These are phyloP conservation scores for Colossoma macropomum DNA, from an alignment of 2,113 vertebrate genomes.

Conservation along the genomic window DNA sequence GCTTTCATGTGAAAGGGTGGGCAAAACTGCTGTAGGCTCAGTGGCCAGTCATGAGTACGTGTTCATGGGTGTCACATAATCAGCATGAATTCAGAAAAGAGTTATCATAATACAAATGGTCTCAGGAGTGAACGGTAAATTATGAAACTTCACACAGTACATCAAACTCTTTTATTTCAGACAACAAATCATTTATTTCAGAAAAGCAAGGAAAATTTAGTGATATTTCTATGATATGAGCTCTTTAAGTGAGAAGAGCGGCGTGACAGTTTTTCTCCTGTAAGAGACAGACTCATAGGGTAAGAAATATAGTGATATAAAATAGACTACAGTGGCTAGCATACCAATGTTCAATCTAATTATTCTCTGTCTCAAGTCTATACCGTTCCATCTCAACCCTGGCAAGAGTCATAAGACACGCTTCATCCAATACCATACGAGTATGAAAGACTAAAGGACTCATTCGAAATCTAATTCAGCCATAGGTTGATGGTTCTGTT, in stretches of 20 bases:
- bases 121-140: too few relatives aligned
- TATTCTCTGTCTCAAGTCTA: background rate
- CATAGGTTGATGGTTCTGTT: constrained; percentile 28
- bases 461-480: constrained; percentile 44
- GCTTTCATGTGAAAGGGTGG: too few relatives aligned
- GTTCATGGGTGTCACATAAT: too few relatives aligned
- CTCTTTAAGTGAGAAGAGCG: background rate
- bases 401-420: constrained; percentile 21
- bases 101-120: too few relatives aligned
- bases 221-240: background rate
- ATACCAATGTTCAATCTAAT: background rate
- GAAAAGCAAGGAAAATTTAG: background rate
- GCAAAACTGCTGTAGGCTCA: too few relatives aligned
- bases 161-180: too few relatives aligned
- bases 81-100: too few relatives aligned
- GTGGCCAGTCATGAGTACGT: too few relatives aligned
- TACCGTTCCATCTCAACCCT: constrained; percentile 10
- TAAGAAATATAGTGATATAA: constrained; percentile 6
- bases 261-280: background rate
- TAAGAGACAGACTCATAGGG: background rate
- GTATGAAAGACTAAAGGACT: background rate
- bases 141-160: too few relatives aligned
- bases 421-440: background rate
- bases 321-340: background rate
- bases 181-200: too few relatives aligned